phyloP scores from a whole-genome alignment of 53 echinoderm and acorn worm species.

The Holothuria scabra region DNA sequence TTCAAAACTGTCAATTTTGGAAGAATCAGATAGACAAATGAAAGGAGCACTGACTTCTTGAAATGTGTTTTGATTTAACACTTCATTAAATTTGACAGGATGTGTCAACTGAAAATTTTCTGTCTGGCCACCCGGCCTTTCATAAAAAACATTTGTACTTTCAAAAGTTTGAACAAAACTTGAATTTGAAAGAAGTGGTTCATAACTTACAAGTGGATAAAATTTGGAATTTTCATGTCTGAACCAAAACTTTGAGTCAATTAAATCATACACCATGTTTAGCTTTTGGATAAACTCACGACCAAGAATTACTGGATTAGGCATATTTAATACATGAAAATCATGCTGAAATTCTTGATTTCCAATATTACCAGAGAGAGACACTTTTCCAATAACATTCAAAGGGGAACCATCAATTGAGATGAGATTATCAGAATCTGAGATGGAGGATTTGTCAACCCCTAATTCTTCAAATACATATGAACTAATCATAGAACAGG shows the following conservation, averaged over 20 bases:
- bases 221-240: slow-evolving; percentile 17
- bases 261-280: slow-evolving; percentile 23
- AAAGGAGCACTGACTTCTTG: slow-evolving; percentile 7
- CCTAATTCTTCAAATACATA: slow-evolving; percentile 1
- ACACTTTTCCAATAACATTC: slow-evolving; percentile 13
- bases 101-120: background rate
- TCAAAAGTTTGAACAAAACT: too few species aligned
- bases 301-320: slow-evolving; percentile 26
- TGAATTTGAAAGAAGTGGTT: too few species aligned
- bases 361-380: slow-evolving; percentile 22
- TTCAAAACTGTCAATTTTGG: background rate
- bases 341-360: background rate
- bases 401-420: slow-evolving; percentile 28
- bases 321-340: slow-evolving; percentile 27
- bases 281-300: slow-evolving; percentile 26
- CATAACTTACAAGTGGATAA: background rate
- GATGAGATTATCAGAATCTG: slow-evolving; percentile 17
- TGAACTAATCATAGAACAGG: slow-evolving; percentile 22
- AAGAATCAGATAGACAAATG: background rate
- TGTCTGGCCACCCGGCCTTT: too few species aligned
- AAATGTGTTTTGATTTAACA: background rate
- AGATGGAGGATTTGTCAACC: background rate
- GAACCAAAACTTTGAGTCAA: slow-evolving; percentile 34
- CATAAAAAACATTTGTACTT: too few species aligned
- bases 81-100: background rate